Percentiles rank a stretch among this genome's conserved stretches.
Conservation (phyloP, 1,140 invertebrate species). For the Contarinia nasturtii region DNA sequence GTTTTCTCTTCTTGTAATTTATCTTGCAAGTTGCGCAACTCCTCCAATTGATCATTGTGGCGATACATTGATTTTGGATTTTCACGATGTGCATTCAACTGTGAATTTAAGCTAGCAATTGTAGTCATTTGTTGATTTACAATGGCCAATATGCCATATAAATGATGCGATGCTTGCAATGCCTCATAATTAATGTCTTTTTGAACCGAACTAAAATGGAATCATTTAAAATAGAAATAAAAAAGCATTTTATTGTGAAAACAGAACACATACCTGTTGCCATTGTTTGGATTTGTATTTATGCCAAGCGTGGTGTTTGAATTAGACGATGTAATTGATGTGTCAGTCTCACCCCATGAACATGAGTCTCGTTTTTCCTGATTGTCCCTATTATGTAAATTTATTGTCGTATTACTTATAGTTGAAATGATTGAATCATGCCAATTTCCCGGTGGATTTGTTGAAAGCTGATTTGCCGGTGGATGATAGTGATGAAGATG, state of each 20-base stretch:
- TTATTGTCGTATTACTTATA: constrained; percentile 1
- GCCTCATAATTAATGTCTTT: constrained; percentile 47
- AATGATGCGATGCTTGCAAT: constrained; percentile 55
- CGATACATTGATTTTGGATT: constrained; percentile 33
- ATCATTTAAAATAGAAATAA: no score
- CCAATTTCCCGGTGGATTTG: constrained; percentile 4
- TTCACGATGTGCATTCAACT: constrained; percentile 32
- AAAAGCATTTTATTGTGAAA: constrained; percentile 1
- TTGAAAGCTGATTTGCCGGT: constrained; percentile 2
- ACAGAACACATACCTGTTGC: constrained; percentile 11
- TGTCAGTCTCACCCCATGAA: constrained; percentile 10
- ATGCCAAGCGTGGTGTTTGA: no score
- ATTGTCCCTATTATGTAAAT: constrained; percentile 21
- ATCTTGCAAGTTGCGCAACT: constrained; percentile 49
- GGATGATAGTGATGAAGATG: constrained; percentile 3
- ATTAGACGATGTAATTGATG: constrained; percentile 1
- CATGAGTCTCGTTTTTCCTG: constrained; percentile 28
- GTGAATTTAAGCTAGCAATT: constrained; percentile 52
- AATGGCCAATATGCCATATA: constrained; percentile 64
- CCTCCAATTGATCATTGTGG: constrained; percentile 53
- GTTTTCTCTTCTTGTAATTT: constrained; percentile 61
- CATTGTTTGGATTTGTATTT: no score
- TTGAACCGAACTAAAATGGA: no score
- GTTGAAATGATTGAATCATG: constrained; percentile 9
- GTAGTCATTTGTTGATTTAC: constrained; percentile 70